These are phyloP conservation scores for Caretta caretta DNA, from an alignment of 2,113 vertebrate species.

Conservation along the genomic window DNA sequence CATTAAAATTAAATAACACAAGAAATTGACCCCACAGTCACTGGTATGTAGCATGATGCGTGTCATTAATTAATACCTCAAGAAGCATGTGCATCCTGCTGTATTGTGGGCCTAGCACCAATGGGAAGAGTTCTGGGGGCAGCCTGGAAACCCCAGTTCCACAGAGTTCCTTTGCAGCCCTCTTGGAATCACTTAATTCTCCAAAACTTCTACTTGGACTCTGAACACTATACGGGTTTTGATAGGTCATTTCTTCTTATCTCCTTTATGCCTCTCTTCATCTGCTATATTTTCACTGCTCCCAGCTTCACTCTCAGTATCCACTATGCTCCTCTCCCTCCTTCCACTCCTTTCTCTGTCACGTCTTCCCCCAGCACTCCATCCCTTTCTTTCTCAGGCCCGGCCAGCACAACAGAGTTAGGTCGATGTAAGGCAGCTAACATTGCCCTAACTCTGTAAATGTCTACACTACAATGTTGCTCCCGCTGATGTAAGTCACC, in stretches of 20 bases:
- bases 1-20: conserved; percentile 12
- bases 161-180: neutral
- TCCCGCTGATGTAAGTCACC: too few relatives aligned
- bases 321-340: neutral
- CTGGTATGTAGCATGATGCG: neutral
- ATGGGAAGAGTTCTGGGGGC: fast-evolving
- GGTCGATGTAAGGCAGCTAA: too few relatives aligned
- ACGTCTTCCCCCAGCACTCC: neutral
- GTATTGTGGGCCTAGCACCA: neutral
- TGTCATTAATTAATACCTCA: neutral
- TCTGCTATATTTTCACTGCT: neutral
- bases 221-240: neutral
- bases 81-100: neutral
- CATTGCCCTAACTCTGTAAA: too few relatives aligned
- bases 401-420: neutral
- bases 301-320: neutral
- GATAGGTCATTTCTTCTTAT: neutral
- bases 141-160: neutral
- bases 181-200: neutral
- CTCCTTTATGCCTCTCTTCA: neutral
- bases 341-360: neutral
- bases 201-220: neutral
- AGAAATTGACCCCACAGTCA: conserved; percentile 18
- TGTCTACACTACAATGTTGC: too few relatives aligned
- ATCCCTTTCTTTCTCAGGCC: neutral